These are phyloP conservation scores for Cyclura pinguis DNA, from an alignment of 2,797 vertebrate genomes.

Conservation along the genomic window DNA sequence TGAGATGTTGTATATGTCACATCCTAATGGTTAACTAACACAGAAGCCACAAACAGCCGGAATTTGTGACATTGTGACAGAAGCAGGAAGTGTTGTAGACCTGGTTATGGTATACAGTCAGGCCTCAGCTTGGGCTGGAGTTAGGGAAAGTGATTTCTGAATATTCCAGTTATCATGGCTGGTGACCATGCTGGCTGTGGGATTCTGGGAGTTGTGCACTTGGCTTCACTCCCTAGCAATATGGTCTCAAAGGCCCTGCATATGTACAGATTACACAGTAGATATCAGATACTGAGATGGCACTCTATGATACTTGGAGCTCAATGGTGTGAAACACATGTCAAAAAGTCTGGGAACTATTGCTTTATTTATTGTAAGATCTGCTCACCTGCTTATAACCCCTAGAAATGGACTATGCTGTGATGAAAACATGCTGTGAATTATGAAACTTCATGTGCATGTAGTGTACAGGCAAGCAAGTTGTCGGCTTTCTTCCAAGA, in stretches of 20 bases:
- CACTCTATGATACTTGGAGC: not conserved
- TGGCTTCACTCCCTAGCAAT: not conserved
- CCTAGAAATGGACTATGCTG: slow-evolving; percentile 56
- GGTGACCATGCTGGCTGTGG: too few species aligned
- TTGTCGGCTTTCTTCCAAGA: slow-evolving; percentile 40
- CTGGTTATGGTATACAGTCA: not conserved
- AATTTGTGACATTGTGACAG: not conserved
- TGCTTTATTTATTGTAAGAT: slow-evolving; percentile 15
- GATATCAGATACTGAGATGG: not conserved
- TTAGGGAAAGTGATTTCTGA: too few species aligned
- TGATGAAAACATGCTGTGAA: slow-evolving; percentile 40
- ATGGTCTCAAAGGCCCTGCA: not conserved
- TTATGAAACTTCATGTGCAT: slow-evolving; percentile 49
- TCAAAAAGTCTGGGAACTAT: not conserved
- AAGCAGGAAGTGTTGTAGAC: not conserved
- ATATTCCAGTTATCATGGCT: too few species aligned
- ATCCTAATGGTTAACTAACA: not conserved
- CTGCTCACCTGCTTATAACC: slow-evolving; percentile 50
- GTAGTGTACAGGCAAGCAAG: slow-evolving; percentile 57
- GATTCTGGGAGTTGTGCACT: too few species aligned
- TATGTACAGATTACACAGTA: not conserved
- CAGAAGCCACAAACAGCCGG: not conserved
- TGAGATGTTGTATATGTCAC: not conserved
- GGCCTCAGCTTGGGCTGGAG: not conserved
- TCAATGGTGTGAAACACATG: not conserved